Evolutionary conservation across 2,888 invertebrate species (phyloP).

Genomic region (Cataglyphis rosenhaueri): DNA sequence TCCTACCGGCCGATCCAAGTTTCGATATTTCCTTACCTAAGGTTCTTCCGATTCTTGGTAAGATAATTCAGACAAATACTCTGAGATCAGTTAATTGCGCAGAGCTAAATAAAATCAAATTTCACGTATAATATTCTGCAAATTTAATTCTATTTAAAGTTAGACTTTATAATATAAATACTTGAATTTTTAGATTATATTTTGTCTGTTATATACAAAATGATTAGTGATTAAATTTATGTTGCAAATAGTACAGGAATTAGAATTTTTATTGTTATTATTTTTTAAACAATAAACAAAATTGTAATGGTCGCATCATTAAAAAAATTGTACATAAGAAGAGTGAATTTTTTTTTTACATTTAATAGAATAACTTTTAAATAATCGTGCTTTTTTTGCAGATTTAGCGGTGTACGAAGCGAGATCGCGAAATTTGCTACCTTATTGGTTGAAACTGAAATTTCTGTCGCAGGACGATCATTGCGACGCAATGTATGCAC

Average conservation of each 20-base stretch:
- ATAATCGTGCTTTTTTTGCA: slow-evolving; percentile 77
- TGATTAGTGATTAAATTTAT: neutral
- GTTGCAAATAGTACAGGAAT: neutral
- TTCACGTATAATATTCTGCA: neutral
- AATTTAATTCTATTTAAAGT: neutral
- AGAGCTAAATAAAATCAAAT: neutral
- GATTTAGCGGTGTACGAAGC: slow-evolving; percentile 88
- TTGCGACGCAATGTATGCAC: slow-evolving; percentile 91
- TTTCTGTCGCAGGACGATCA: slow-evolving; percentile 90
- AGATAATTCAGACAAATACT: slow-evolving; percentile 49
- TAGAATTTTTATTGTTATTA: neutral
- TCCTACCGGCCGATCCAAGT: slow-evolving; percentile 88
- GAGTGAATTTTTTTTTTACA: neutral
- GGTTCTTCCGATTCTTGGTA: slow-evolving; percentile 88
- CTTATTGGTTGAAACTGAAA: slow-evolving; percentile 87
- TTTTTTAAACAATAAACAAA: neutral
- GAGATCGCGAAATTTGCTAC: slow-evolving; percentile 86
- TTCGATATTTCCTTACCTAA: slow-evolving; percentile 89
- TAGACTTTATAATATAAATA: neutral
- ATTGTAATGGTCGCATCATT: neutral
- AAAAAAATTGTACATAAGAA: neutral
- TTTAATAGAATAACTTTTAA: neutral
- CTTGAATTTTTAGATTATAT: neutral
- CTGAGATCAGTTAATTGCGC: neutral
- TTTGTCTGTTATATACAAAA: neutral